These are phyloP conservation scores for Pavo muticus DNA, from an alignment of 2,113 vertebrate genomes.

Conservation along the genomic window DNA sequence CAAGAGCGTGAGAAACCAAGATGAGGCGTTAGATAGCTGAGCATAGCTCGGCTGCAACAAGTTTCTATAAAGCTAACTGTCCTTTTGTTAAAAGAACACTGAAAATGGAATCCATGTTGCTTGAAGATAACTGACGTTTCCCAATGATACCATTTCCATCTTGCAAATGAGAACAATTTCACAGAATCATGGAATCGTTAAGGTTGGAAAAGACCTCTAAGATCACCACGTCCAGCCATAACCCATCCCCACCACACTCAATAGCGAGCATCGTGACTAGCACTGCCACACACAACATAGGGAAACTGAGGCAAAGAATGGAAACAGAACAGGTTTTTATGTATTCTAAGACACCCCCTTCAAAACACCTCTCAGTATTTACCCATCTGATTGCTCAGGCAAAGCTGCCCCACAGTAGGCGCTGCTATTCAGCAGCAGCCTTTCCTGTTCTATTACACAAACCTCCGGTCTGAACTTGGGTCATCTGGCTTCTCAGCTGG, in stretches of 20 bases:
- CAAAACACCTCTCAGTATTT: background rate
- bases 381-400: background rate
- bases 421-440: background rate
- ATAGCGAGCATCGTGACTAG: too few relatives aligned
- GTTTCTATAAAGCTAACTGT: too few relatives aligned
- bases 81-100: too few relatives aligned
- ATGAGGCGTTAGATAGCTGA: background rate
- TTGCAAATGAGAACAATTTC: background rate
- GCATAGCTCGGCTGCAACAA: rapidly evolving
- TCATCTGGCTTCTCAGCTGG: rapidly evolving
- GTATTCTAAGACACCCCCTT: background rate
- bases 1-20: background rate
- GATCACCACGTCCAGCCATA: too few relatives aligned
- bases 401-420: background rate
- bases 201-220: too few relatives aligned
- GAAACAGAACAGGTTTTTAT: too few relatives aligned
- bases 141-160: background rate
- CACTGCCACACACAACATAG: too few relatives aligned
- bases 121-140: background rate
- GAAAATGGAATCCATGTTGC: rapidly evolving
- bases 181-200: too few relatives aligned
- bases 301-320: too few relatives aligned
- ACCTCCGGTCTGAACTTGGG: background rate
- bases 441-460: background rate
- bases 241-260: too few relatives aligned